Conservation (phyloP, 2,888 invertebrate species). For the Seira sanloemensis region DNA sequence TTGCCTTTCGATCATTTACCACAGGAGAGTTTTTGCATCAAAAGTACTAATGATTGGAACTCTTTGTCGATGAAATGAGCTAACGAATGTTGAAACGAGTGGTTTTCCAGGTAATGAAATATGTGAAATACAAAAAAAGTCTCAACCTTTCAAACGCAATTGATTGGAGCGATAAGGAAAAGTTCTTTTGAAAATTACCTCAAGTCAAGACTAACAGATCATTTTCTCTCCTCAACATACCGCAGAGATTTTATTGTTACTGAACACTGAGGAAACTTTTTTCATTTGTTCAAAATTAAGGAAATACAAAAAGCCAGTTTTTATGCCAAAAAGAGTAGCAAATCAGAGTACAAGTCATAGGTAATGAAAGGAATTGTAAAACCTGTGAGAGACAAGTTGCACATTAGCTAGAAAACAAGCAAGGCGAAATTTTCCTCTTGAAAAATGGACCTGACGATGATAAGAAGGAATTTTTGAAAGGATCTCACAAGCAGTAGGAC, state of each 20-base stretch:
- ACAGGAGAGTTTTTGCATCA: neutral
- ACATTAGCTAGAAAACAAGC: conserved; percentile 3
- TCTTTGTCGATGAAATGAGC: neutral
- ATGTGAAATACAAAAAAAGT: too few species aligned
- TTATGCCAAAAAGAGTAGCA: neutral
- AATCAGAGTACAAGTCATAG: neutral
- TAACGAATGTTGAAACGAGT: neutral
- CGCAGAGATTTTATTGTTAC: neutral
- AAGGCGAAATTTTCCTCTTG: conserved; percentile 29
- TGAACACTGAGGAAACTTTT: neutral
- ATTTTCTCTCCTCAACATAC: neutral
- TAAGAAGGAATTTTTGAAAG: too few species aligned
- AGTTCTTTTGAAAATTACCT: conserved; percentile 16
- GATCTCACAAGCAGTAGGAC: neutral
- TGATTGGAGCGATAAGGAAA: neutral
- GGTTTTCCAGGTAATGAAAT: neutral
- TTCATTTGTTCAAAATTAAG: neutral
- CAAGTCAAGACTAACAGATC: neutral
- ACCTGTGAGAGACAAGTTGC: conserved; percentile 32
- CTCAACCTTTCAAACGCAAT: neutral
- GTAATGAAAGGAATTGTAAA: conserved; percentile 20
- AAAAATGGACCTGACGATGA: too few species aligned
- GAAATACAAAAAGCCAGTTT: neutral
- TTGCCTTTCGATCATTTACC: neutral
- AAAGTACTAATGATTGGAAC: neutral